Evolutionary conservation across 2,797 vertebrate species (phyloP).

Genomic region (Pteropus rufus): DNA sequence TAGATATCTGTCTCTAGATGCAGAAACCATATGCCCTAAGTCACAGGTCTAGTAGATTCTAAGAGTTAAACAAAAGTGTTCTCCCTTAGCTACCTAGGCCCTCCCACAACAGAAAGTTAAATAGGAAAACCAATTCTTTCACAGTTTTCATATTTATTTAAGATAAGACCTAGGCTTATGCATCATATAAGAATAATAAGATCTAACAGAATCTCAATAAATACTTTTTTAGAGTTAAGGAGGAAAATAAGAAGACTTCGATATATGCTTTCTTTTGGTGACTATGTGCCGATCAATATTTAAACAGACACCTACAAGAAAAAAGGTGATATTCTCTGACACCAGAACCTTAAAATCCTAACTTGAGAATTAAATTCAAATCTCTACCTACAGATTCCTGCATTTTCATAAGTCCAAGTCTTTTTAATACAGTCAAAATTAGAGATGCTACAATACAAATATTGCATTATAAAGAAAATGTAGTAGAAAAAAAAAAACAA

Average conservation of each 20-base stretch:
- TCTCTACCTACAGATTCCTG: neutral
- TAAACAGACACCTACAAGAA: neutral
- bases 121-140: neutral
- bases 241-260: neutral
- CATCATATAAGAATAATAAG: neutral
- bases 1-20: neutral
- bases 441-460: neutral
- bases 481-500: neutral
- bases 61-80: neutral
- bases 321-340: neutral
- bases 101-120: neutral
- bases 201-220: neutral
- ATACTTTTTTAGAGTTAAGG: neutral
- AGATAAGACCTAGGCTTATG: neutral
- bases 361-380: slow-evolving; percentile 6
- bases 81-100: neutral
- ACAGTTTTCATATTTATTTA: neutral
- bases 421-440: neutral
- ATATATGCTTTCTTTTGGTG: neutral
- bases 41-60: neutral
- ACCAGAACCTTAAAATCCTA: neutral
- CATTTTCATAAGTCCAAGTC: neutral
- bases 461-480: neutral
- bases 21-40: neutral
- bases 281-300: neutral